Evolutionary conservation across 2,797 vertebrate species (phyloP), one percentile per base, ranked within the genome.

Genomic region (Cottoperca gobio): DNA sequence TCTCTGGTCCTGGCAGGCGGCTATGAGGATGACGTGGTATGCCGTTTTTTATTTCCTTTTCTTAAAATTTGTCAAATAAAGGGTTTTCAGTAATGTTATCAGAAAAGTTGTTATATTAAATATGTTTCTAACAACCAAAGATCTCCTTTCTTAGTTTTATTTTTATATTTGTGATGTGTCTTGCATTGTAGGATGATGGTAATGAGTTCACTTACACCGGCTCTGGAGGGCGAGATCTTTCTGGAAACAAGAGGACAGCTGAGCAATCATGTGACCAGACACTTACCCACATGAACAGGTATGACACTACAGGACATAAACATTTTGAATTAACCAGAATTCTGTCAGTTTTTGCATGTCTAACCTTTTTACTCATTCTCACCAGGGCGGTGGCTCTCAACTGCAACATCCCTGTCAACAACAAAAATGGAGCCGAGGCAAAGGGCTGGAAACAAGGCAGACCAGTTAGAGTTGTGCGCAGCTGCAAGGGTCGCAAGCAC

Each of bases 241-340:
- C 98, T 0, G 98, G 98, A 54, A 99, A 99, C 92, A 99, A 99
- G 58, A 95, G 98, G 37, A 99, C 98, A 0, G 98, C 98, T 0
- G 98, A 99, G 59, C 98, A 99, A 82, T 99, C 98, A 0, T 99
- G 97, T 68, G 98, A 99, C 68, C 98, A 99, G 87, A 99, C 99
- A 55, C 97, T 99, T 45, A 98, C 97, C 82, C 98, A 99, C 78
- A 99, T 97, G 96, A 99, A 99, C 95, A 94, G 98, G 98, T 99
- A 63, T 31, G 81, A 24, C 5, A 0, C 9, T 7, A 1, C 37
- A 48, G 1, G 14, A 26, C 3, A 14, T 1, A 8, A 6, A 37
- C 4, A 6, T 33, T 57, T 12, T 53, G 11, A 31, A 58, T 46
- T 3, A 55, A 16, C 5, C 21, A 3, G 14, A 19, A 35, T n/a